phyloP scores from a whole-genome alignment of 2,113 vertebrate species.

The Symphodus melops region DNA sequence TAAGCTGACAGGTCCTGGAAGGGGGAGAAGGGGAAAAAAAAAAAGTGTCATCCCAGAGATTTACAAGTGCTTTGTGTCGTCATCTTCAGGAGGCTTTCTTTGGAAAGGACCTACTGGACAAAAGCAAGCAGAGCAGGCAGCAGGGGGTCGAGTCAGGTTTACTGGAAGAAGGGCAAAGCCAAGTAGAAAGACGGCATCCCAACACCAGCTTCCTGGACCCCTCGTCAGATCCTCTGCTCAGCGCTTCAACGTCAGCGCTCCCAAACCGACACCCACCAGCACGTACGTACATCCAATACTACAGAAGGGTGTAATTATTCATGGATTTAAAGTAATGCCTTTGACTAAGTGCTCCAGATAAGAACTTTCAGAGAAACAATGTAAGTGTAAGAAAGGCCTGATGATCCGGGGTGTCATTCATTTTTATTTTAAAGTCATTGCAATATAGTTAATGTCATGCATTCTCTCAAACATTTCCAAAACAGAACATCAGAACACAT shows the following conservation, averaged over 20 bases:
- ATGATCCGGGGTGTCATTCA: constrained; percentile 7
- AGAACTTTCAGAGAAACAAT: neutral
- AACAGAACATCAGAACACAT: neutral
- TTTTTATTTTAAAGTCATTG: neutral
- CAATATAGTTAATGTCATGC: neutral
- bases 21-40: too few relatives aligned
- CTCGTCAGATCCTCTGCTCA: constrained; percentile 88
- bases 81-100: constrained; percentile 94
- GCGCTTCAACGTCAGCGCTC: constrained; percentile 81
- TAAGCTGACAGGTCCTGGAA: constrained; percentile 3
- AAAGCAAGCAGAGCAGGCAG: constrained; percentile 91
- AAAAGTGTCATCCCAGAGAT: constrained; percentile 3
- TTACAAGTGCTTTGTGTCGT: constrained; percentile 54
- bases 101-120: constrained; percentile 95
- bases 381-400: neutral
- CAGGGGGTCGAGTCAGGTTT: constrained; percentile 85
- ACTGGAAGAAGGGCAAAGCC: constrained; percentile 86
- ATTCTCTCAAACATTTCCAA: neutral
- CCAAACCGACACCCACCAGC: constrained; percentile 84
- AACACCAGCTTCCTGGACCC: constrained; percentile 85
- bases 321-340: neutral
- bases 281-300: constrained; percentile 80
- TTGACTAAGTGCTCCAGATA: neutral
- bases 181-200: constrained; percentile 83
- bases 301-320: neutral